phyloP scores from a whole-genome alignment of 2,888 invertebrate species.

The Fragum fragum region DNA sequence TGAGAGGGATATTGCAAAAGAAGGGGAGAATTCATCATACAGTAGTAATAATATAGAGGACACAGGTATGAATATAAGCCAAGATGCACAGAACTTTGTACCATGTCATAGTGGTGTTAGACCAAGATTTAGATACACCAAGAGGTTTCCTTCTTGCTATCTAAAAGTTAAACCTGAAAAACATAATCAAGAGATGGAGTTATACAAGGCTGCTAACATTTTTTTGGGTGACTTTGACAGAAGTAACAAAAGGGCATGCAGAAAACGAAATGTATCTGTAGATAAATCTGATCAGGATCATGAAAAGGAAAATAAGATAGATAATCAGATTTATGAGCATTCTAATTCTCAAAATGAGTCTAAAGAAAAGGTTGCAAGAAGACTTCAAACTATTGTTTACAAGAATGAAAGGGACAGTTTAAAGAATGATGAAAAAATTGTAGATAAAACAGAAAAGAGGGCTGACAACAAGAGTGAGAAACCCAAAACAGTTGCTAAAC shows the following conservation, averaged over 20 bases:
- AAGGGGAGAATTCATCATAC: neutral
- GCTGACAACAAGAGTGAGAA: neutral
- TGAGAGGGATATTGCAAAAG: neutral
- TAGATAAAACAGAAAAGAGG: neutral
- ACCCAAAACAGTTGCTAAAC: neutral
- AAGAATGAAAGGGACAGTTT: neutral
- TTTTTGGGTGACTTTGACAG: constrained; percentile 19
- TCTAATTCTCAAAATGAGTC: neutral
- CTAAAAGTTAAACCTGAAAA: neutral
- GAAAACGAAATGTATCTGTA: neutral
- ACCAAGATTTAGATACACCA: neutral
- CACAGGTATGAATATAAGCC: neutral
- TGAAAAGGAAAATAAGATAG: neutral
- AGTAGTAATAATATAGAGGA: neutral
- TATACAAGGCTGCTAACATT: constrained; percentile 1
- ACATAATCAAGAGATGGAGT: neutral
- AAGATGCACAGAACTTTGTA: neutral
- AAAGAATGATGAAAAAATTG: neutral
- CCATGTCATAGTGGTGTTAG: no score
- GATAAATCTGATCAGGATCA: neutral
- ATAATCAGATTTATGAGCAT: neutral
- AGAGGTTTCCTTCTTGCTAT: neutral
- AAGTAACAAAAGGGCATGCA: constrained; percentile 2
- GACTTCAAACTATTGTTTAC: neutral
- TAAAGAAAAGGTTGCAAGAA: neutral